A percentile compares a stretch with the other conserved stretches of the same genome.
phyloP scores from a whole-genome alignment of 1,140 invertebrate species.

The Hestina assimilis region DNA sequence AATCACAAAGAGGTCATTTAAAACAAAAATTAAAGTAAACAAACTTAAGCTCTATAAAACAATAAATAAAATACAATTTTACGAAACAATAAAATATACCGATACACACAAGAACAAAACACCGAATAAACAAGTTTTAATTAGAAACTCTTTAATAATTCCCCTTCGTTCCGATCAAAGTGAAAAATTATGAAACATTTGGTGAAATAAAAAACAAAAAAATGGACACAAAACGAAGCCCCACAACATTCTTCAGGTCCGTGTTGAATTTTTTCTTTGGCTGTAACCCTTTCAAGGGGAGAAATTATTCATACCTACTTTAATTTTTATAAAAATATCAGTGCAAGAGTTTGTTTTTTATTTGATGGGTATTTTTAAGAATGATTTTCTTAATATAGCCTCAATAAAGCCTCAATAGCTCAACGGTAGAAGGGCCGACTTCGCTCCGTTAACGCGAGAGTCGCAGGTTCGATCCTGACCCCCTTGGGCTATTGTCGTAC shows the following conservation, averaged over 20 bases:
- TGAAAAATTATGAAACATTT: slow-evolving; percentile 49
- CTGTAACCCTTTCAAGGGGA: slow-evolving; percentile 35
- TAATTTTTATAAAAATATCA: slow-evolving; percentile 24
- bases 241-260: slow-evolving; percentile 42
- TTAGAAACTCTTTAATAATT: slow-evolving; percentile 16
- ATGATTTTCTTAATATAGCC: too few relatives aligned
- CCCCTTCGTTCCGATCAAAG: slow-evolving; percentile 36
- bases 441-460: too few relatives aligned
- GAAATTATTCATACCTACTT: slow-evolving; percentile 31
- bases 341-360: background rate
- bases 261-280: slow-evolving; percentile 47
- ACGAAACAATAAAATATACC: too few relatives aligned
- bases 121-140: slow-evolving; percentile 2
- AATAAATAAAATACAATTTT: too few relatives aligned
- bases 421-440: too few relatives aligned
- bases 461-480: too few relatives aligned
- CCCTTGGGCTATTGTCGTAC: too few relatives aligned
- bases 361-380: too few relatives aligned
- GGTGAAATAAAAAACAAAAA: slow-evolving; percentile 43
- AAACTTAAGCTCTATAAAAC: too few relatives aligned
- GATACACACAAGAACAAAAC: background rate
- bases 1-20: too few relatives aligned
- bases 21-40: too few relatives aligned
- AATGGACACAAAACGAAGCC: slow-evolving; percentile 40
- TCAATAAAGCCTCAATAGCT: too few relatives aligned